These are phyloP conservation scores for Cheilosia grossa DNA, from an alignment of 2,888 invertebrate genomes.

Conservation along the genomic window DNA sequence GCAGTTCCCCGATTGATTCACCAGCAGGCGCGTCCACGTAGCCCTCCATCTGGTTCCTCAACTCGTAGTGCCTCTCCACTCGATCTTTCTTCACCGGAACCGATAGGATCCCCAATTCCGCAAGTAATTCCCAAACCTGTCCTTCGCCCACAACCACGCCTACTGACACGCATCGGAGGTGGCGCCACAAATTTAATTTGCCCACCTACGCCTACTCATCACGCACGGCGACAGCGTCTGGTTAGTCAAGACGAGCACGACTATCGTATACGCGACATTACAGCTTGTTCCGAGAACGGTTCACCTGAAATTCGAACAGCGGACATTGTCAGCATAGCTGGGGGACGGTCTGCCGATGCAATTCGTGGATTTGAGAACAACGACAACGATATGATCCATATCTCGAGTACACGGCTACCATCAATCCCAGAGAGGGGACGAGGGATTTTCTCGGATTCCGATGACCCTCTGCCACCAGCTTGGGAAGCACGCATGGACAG, in stretches of 20 bases:
- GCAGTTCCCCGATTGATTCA: slow-evolving; percentile 78
- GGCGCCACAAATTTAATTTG: slow-evolving; percentile 86
- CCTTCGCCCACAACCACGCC: slow-evolving; percentile 86
- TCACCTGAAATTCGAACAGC: slow-evolving; percentile 82
- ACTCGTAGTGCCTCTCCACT: slow-evolving; percentile 83
- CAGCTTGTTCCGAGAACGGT: slow-evolving; percentile 63
- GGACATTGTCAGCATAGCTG: slow-evolving; percentile 81
- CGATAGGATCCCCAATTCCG: slow-evolving; percentile 67
- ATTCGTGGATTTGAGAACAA: slow-evolving; percentile 78
- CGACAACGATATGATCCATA: slow-evolving; percentile 86
- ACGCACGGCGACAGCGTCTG: slow-evolving; percentile 86
- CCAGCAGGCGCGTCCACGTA: slow-evolving; percentile 80
- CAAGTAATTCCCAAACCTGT: slow-evolving; percentile 68
- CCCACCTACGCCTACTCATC: slow-evolving; percentile 94
- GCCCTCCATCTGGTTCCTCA: slow-evolving; percentile 83
- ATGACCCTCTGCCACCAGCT: slow-evolving; percentile 94
- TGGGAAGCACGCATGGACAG: slow-evolving; percentile 99
- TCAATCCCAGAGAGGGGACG: slow-evolving; percentile 90
- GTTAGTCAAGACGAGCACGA: slow-evolving; percentile 78
- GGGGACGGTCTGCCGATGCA: slow-evolving; percentile 68
- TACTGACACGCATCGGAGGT: slow-evolving; percentile 85
- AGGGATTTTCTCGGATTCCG: slow-evolving; percentile 85
- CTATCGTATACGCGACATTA: slow-evolving; percentile 76
- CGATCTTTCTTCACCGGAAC: slow-evolving; percentile 78
- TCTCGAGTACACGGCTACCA: slow-evolving; percentile 90